phyloP scores from a whole-genome alignment of 1,140 invertebrate species.

The Drosophila kanapiae region DNA sequence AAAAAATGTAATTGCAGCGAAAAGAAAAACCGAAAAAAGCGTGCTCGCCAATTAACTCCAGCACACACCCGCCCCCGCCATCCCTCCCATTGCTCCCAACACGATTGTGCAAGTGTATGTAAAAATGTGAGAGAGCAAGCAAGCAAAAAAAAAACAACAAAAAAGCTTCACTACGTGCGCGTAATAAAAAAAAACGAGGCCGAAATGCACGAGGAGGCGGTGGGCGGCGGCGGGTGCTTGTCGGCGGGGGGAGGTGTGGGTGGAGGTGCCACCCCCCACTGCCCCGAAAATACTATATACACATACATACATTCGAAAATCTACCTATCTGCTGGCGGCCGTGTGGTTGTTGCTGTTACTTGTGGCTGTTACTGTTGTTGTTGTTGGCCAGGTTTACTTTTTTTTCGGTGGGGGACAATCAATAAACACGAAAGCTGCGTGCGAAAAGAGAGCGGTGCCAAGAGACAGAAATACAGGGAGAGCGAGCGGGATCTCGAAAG shows the following conservation, averaged over 20 bases:
- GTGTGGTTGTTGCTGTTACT: slow-evolving; percentile 20
- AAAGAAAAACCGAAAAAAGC: slow-evolving; percentile 51
- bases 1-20: slow-evolving; percentile 38
- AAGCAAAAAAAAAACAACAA: slow-evolving; percentile 37
- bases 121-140: slow-evolving; percentile 58
- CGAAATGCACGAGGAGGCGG: slow-evolving; percentile 70
- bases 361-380: slow-evolving; percentile 38
- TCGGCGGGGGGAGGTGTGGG: slow-evolving; percentile 40
- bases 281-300: slow-evolving; percentile 57
- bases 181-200: slow-evolving; percentile 80
- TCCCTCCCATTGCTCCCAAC: slow-evolving; percentile 1
- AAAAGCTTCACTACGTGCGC: slow-evolving; percentile 68
- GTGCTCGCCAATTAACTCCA: slow-evolving; percentile 39
- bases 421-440: slow-evolving; percentile 70
- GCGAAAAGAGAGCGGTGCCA: slow-evolving; percentile 21
- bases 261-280: slow-evolving; percentile 34
- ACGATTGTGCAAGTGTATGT: slow-evolving; percentile 75
- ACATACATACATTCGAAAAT: slow-evolving; percentile 80
- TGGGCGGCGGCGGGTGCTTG: slow-evolving; percentile 23
- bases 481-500: slow-evolving; percentile 11
- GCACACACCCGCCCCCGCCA: slow-evolving; percentile 5
- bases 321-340: slow-evolving; percentile 65
- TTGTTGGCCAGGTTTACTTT: slow-evolving; percentile 55
- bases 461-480: neutral
- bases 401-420: slow-evolving; percentile 59